Evolutionary conservation across 2,888 invertebrate genomes (phyloP).

Genomic region (Spicauda simplicius): DNA sequence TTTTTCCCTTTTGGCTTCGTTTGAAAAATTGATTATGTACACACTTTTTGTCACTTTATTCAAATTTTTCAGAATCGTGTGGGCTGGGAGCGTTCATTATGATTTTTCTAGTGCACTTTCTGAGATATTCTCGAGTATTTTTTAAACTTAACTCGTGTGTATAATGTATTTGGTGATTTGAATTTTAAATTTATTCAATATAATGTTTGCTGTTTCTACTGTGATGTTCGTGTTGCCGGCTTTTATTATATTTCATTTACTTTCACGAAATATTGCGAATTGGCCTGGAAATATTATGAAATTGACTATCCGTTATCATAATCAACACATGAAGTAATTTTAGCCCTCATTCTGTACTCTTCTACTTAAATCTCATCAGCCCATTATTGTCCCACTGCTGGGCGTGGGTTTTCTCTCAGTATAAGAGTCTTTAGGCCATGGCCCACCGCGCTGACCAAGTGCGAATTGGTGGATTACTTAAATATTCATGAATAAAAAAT

Average conservation of each 20-base stretch:
- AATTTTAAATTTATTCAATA: background rate
- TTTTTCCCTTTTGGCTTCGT: slow-evolving; percentile 14
- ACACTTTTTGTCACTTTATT: slow-evolving; percentile 18
- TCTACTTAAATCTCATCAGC: no score
- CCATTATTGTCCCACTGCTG: no score
- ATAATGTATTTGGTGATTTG: background rate
- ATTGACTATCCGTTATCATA: no score
- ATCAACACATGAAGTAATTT: no score
- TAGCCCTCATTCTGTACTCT: no score
- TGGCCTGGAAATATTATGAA: no score
- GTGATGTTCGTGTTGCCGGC: background rate
- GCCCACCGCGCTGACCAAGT: no score
- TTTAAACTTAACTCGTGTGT: background rate
- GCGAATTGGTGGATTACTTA: no score
- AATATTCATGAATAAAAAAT: no score
- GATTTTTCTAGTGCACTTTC: slow-evolving; percentile 4
- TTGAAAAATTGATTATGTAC: slow-evolving; percentile 31
- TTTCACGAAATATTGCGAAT: no score
- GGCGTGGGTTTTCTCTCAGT: no score
- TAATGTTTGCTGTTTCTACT: background rate
- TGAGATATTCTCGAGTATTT: slow-evolving; percentile 1
- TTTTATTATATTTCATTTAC: background rate
- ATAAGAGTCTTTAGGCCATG: no score
- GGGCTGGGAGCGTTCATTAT: slow-evolving; percentile 2
- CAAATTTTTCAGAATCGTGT: slow-evolving; percentile 12